Base-by-base conservation (phyloP, 2,113 vertebrate genomes). In the Polypterus senegalus region DNA sequence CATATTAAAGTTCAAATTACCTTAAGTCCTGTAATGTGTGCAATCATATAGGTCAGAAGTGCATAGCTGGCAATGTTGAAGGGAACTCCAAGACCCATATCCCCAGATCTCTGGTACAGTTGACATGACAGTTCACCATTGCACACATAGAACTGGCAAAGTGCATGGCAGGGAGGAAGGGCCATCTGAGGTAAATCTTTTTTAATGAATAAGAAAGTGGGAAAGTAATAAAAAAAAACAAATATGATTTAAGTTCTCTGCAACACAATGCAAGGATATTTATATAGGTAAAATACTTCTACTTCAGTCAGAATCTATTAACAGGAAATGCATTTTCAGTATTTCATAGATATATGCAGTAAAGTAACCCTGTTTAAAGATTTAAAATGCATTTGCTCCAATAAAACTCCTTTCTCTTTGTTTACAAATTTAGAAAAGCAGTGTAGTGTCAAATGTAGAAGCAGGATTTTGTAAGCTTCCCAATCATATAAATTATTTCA, bases 51-150 rank as follows among this genome's bases (percentile, higher is more conserved):
- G 0, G 93, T 97, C 9, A 99, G 92, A 49, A 99, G 79, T 3
- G 95, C 82, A 1, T 97, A 98, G 84, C 96, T 99, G 80, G 94
- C 93, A 4, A 98, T 93, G 72, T 98, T 99, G 76, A 99, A 99
- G 45, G 96, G 96, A 49, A 99, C 94, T 1, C 95, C 96, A 4
- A 99, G 84, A 7, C 96, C 96, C 86, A 99, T 97, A 63, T 99
- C 96, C 58, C 87, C 93, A 0, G 96, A 98, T 58, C 95, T 83
- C 79, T 99, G 96, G 74, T 97, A 99, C 54, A 98, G 81, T 73
- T 98, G 95, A 70, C 96, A 97, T 0, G 96, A 99, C 62, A 99
- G 66, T 82, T 99, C 93, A 3, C 91, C 90, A 0, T 94, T 83
- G 0, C 81, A 73, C 64, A 97, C 90, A 3, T 95, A 97, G 79